phyloP scores from a whole-genome alignment of 2,888 invertebrate species.

The Mylabris sibirica region DNA sequence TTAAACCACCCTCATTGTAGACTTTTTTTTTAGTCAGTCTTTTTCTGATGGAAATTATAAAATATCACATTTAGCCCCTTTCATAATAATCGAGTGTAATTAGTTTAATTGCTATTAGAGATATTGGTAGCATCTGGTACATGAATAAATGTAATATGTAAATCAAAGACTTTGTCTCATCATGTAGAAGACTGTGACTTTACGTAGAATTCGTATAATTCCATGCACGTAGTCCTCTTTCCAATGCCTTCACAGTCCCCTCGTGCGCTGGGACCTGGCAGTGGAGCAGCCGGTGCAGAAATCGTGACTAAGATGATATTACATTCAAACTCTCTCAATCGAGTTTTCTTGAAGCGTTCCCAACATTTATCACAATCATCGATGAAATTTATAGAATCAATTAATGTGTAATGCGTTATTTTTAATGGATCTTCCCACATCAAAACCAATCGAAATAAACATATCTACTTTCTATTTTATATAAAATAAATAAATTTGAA shows the following conservation, averaged over 20 bases:
- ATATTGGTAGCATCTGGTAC: constrained; percentile 31
- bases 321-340: constrained; percentile 44
- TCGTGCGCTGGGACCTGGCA: constrained; percentile 24
- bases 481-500: neutral
- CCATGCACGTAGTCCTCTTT: constrained; percentile 54
- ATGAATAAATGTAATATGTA: constrained; percentile 39
- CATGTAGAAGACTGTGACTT: constrained; percentile 38
- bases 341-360: constrained; percentile 43
- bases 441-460: neutral
- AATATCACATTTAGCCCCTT: neutral
- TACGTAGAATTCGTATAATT: constrained; percentile 45
- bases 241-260: constrained; percentile 49
- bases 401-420: constrained; percentile 19
- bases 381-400: constrained; percentile 35
- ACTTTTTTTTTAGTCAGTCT: neutral
- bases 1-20: neutral
- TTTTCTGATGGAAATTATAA: neutral
- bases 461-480: neutral
- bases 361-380: constrained; percentile 33
- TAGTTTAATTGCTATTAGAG: constrained; percentile 28
- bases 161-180: constrained; percentile 41
- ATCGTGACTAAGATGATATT: constrained; percentile 59
- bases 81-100: neutral
- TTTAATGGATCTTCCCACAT: neutral
- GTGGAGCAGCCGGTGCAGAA: constrained; percentile 56